Base-by-base conservation (phyloP, 2,888 invertebrate species). In the Agonopterix heracliana region DNA sequence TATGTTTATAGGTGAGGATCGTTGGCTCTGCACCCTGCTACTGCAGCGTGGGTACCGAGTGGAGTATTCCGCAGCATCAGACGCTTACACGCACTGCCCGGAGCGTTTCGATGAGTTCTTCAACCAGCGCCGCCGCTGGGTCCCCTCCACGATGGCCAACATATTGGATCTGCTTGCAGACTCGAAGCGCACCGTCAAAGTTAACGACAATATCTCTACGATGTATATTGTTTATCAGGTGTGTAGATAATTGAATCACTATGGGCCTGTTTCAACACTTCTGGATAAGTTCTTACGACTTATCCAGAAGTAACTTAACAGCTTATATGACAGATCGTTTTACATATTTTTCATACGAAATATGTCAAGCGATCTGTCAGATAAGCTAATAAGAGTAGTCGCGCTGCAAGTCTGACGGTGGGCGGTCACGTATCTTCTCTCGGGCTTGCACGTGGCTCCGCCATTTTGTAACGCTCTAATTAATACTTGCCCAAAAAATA, bases 141-240 rank as follows among this genome's bases (percentile, higher is more conserved):
- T 97, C 53, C 98, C 98, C 1, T 98, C 98, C 1, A 98, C 98
- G 0, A 95, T 97, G 77, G 98, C 97, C 35, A 98, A 98, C 74
- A 97, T 98, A 62, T 89, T 97, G 59, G 98, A 98, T 79, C 89
- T 98, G 51, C 86, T 97, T 0, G 89, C 90, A 9, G 94, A 96
- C 71, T 93, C 94, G 55, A 93, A 93, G 60, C 90, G 91, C 53
- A 96, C 96, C 1, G 93, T 97, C 13, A 89, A 91, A 68, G 90
- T 94, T 46, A 98, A 98, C 70, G 95, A 97, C 64, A 96, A 96
- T 66, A 97, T 98, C 64, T 97, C 97, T 0, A 91, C 91, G 64
- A 81, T 92, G 0, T 96, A 96, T 65, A 93, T 96, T 52, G 64
- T 81, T 13, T 96, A 96, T 73, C 87, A 88, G 81, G 87, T 83